A percentile compares a stretch with the other conserved stretches of the same genome.
phyloP scores from a whole-genome alignment of 2,797 vertebrate genomes.

The Clarias laeviceps region DNA sequence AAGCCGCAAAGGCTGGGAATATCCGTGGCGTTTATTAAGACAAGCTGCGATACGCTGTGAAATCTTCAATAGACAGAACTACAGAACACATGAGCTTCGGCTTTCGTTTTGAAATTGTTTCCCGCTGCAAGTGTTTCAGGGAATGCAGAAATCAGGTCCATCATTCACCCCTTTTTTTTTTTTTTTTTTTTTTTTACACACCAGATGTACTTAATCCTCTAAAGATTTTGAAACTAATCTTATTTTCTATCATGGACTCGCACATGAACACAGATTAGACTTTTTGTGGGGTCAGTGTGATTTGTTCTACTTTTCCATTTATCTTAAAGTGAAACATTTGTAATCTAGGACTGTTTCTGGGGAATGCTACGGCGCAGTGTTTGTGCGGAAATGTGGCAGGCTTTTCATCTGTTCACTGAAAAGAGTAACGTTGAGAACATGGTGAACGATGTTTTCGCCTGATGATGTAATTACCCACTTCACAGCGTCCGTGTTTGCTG shows the following conservation, averaged over 20 bases:
- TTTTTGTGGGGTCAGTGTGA: neutral
- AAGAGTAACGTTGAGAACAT: neutral
- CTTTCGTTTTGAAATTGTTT: conserved; percentile 31
- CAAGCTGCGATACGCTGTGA: conserved; percentile 29
- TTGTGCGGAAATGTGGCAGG: neutral
- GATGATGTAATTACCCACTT: conserved; percentile 29
- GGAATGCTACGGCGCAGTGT: neutral
- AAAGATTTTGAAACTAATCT: conserved; percentile 45
- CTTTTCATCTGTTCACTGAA: neutral
- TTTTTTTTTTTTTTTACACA: neutral
- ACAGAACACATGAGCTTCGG: conserved; percentile 13
- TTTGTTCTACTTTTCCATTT: neutral
- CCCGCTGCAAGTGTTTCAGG: conserved; percentile 7
- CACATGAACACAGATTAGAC: neutral
- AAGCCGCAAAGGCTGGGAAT: conserved; percentile 6
- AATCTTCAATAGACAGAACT: conserved; percentile 31
- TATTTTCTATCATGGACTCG: conserved; percentile 32
- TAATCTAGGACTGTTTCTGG: neutral
- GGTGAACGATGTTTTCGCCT: neutral
- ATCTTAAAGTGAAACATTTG: neutral
- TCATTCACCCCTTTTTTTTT: conserved; percentile 14
- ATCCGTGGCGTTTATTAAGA: conserved; percentile 44
- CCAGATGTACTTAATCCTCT: conserved; percentile 32
- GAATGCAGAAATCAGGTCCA: conserved; percentile 18
- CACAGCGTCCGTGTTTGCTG: conserved; percentile 20